phyloP scores from a whole-genome alignment of 2,113 vertebrate genomes.

The Nothocercus julius region DNA sequence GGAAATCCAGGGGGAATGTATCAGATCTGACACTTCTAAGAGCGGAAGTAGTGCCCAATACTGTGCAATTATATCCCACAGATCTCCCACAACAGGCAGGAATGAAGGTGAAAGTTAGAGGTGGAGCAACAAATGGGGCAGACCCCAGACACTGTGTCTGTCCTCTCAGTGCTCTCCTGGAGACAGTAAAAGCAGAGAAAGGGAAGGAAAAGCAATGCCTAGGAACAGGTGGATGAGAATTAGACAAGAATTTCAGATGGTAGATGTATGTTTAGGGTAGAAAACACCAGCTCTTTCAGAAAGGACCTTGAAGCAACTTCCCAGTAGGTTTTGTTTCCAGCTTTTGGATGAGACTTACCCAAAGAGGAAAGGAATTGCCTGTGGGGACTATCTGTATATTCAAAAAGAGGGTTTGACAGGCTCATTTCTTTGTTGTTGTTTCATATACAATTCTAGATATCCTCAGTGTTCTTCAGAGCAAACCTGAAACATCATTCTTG shows the following conservation, averaged over 20 bases:
- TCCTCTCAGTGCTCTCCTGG: background rate
- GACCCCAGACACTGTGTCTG: accelerated
- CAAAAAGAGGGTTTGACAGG: too few relatives aligned
- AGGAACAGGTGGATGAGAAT: background rate
- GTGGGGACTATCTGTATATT: too few relatives aligned
- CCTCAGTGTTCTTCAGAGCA: background rate
- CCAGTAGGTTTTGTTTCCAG: background rate
- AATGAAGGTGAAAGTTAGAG: accelerated
- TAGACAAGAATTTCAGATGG: background rate
- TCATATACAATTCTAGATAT: background rate
- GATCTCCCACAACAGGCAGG: background rate
- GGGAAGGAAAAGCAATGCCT: background rate
- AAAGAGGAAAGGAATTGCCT: too few relatives aligned
- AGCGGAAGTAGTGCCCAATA: background rate
- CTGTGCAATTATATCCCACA: background rate
- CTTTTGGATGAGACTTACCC: too few relatives aligned
- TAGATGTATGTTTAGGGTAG: background rate
- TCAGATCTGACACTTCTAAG: background rate
- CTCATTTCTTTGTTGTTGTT: too few relatives aligned
- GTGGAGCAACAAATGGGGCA: background rate
- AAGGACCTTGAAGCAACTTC: background rate
- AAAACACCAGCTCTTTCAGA: background rate
- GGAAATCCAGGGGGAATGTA: background rate
- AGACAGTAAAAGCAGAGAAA: background rate
- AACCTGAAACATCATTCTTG: background rate